Evolutionary conservation across 2,113 vertebrate genomes (phyloP).

Genomic region (Piaya cayana): DNA sequence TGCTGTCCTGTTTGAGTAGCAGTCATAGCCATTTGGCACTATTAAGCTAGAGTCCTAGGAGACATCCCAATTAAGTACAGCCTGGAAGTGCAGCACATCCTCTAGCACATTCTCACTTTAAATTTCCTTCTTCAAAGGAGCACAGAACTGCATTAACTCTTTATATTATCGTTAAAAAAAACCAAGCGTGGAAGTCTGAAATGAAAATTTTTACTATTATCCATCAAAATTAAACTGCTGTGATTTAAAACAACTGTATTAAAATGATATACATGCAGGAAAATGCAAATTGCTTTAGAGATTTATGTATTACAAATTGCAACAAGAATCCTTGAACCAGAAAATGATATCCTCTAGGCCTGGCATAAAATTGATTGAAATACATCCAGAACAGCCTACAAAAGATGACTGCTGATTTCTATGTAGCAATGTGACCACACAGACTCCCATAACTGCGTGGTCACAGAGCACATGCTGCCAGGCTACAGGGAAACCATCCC

Average conservation of each 20-base stretch:
- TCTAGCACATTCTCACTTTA: neutral
- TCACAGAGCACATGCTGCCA: fast-evolving
- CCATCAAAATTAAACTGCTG: neutral
- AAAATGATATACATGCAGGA: neutral
- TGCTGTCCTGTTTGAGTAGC: slow-evolving; percentile 1
- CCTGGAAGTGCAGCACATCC: neutral
- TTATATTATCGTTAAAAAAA: neutral
- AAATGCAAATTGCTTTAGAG: neutral
- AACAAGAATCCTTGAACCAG: neutral
- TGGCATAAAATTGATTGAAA: neutral
- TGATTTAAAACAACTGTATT: neutral
- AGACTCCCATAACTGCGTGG: neutral
- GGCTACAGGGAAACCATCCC: neutral
- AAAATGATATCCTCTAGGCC: neutral
- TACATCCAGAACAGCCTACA: neutral
- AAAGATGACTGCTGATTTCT: neutral
- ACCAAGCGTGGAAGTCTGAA: neutral
- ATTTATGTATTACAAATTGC: slow-evolving; percentile 26
- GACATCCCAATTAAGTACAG: slow-evolving; percentile 31
- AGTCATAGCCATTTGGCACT: slow-evolving; percentile 17
- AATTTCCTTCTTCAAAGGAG: neutral
- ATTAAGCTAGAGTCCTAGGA: slow-evolving; percentile 14
- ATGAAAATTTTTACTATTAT: neutral
- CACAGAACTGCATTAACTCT: neutral
- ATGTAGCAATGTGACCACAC: neutral